Conservation (phyloP, 2,113 vertebrate species). For the Laticauda colubrina region DNA sequence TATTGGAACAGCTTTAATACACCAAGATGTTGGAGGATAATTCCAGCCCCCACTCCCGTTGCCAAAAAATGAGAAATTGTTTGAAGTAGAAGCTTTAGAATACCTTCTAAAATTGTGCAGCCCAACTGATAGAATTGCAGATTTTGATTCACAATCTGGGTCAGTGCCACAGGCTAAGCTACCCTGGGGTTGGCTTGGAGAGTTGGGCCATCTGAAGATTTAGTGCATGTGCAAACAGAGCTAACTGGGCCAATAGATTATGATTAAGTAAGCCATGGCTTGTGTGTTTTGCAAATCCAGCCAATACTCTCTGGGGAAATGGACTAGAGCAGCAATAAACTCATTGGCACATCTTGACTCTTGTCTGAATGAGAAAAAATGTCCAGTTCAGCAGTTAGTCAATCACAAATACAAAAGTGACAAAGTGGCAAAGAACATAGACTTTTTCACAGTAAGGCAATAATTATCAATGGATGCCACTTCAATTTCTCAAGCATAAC, state of each 20-base stretch:
- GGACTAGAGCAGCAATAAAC: slow-evolving; percentile 17
- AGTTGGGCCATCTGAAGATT: background rate
- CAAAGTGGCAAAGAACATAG: slow-evolving; percentile 1
- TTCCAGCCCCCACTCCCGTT: background rate
- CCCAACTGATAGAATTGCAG: background rate
- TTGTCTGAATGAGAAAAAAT: background rate
- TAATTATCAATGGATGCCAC: background rate
- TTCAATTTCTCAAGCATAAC: background rate
- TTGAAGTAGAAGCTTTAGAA: background rate
- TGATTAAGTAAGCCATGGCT: background rate
- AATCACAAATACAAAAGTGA: slow-evolving; percentile 15
- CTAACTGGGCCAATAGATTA: background rate
- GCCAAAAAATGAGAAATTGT: background rate
- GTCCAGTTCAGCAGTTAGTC: background rate
- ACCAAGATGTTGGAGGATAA: background rate
- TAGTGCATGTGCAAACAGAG: background rate
- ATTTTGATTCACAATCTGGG: background rate
- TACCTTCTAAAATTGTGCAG: background rate
- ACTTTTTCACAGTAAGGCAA: background rate
- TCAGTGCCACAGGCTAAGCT: background rate
- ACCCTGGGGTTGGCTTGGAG: background rate
- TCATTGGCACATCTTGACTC: slow-evolving; percentile 5
- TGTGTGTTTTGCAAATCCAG: background rate
- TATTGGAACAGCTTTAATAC: background rate
- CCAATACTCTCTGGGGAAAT: background rate